phyloP scores from a whole-genome alignment of 2,888 invertebrate genomes.

The Cataglyphis altisquamis region DNA sequence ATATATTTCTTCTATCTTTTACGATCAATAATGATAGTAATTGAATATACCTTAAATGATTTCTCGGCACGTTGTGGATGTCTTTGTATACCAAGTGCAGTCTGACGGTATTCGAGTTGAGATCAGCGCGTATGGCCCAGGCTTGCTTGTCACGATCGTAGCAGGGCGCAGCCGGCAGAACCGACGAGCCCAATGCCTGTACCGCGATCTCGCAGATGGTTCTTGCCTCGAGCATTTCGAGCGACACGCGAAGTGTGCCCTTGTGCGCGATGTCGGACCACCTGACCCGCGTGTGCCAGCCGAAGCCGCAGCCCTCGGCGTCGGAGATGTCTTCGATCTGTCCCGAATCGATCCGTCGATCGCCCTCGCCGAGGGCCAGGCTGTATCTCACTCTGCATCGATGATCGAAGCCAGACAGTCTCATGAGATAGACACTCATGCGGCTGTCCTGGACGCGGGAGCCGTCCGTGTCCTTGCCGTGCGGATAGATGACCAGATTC shows the following conservation, averaged over 20 bases:
- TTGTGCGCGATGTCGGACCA: constrained; percentile 88
- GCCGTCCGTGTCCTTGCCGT: constrained; percentile 87
- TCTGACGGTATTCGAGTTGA: constrained; percentile 92
- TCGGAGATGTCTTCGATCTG: constrained; percentile 91
- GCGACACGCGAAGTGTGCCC: constrained; percentile 89
- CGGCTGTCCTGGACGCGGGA: constrained; percentile 85
- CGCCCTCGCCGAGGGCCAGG: constrained; percentile 90
- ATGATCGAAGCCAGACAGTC: constrained; percentile 94
- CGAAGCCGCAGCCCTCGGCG: constrained; percentile 90
- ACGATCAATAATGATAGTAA: constrained; percentile 3
- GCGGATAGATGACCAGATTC: constrained; percentile 90
- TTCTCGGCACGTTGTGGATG: constrained; percentile 92
- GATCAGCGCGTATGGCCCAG: constrained; percentile 92
- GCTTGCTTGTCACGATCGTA: constrained; percentile 94
- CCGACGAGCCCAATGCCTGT: constrained; percentile 87
- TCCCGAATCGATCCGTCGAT: constrained; percentile 90
- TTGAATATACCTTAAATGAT: constrained; percentile 89
- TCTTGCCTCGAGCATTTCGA: constrained; percentile 92
- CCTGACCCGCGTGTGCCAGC: constrained; percentile 90
- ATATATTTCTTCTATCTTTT: neutral
- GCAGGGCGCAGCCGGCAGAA: constrained; percentile 89
- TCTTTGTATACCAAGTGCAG: constrained; percentile 92
- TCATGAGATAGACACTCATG: constrained; percentile 89
- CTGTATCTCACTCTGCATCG: constrained; percentile 92
- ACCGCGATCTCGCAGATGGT: constrained; percentile 89